Base-by-base conservation (phyloP, 2,113 vertebrate genomes). In the Pachypanchax playfairii region DNA sequence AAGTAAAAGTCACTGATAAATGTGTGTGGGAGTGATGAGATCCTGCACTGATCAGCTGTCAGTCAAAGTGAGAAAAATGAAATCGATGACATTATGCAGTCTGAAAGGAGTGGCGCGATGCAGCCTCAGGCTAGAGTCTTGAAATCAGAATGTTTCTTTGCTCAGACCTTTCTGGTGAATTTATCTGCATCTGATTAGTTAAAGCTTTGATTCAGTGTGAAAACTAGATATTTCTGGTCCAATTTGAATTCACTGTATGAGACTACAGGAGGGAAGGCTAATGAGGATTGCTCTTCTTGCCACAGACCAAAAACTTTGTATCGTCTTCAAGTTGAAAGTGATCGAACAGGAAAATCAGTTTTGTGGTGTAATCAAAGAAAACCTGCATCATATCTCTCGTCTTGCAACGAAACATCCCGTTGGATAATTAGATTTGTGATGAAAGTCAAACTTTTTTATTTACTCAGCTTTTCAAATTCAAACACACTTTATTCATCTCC, bases 1-100 rank as follows among this genome's bases (percentile, higher is more conserved):
- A 58, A 72, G 7, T 59, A 38, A 72, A 73, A 73, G 65, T 82
- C 64, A 69, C 13, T 48, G 71, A 60, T 73, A 60, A 3, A n/a
- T 22, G 57, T 73, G 48, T 58, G 26, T 62, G 68, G 73, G 26
- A 41, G 47, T 54, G 36, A 58, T 62, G 54, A 82, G n/a, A n/a
- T n/a, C n/a, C 63, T 58, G 44, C 66, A 13, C 68, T 59, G 43
- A 74, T 80, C 61, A 66, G 75, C 64, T 80, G 68, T 85, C 80
- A 85, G 25, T 85, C 73, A 82, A 58, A 73, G 31, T 12, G 29
- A 24, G 58, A 13, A 48, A 69, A 80, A 80, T 74, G 77, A 76
- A 75, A 84, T 80, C 70, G 54, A 56, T 83, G 75, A 68, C 59
- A 75, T 80, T 66, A 63, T 69, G 54, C 56, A 71, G 70, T 49